phyloP scores from a whole-genome alignment of 2,113 vertebrate species.

The Calcarius ornatus region DNA sequence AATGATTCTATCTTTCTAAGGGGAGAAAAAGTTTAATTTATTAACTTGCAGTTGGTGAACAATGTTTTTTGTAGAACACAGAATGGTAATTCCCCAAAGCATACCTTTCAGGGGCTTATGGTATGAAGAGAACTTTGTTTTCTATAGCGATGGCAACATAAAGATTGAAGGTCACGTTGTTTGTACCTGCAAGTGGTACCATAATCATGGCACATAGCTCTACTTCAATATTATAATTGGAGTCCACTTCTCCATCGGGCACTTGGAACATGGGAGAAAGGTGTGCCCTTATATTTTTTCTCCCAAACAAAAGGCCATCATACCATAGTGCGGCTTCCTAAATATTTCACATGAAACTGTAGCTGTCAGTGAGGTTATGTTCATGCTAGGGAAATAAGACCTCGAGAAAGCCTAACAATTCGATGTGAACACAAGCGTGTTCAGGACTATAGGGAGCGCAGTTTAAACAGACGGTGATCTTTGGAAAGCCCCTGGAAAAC shows the following conservation, averaged over 20 bases:
- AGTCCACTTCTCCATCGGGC: neutral
- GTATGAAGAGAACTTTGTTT: neutral
- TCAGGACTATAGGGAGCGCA: rapidly evolving
- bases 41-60: neutral
- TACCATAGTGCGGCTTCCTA: neutral
- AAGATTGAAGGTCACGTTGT: neutral
- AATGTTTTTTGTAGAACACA: neutral
- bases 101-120: neutral
- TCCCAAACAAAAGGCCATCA: neutral
- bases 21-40: neutral
- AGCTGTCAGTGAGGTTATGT: neutral
- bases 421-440: rapidly evolving
- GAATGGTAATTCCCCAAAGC: neutral
- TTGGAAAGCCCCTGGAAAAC: neutral
- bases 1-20: neutral
- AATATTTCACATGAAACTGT: neutral
- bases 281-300: neutral
- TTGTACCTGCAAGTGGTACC: neutral
- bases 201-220: neutral
- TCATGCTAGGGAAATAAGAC: neutral
- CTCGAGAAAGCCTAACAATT: neutral
- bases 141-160: neutral
- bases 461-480: neutral
- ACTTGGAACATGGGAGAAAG: neutral
- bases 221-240: neutral